Conservation (phyloP, 2,113 vertebrate species). For the Boleophthalmus pectinirostris region DNA sequence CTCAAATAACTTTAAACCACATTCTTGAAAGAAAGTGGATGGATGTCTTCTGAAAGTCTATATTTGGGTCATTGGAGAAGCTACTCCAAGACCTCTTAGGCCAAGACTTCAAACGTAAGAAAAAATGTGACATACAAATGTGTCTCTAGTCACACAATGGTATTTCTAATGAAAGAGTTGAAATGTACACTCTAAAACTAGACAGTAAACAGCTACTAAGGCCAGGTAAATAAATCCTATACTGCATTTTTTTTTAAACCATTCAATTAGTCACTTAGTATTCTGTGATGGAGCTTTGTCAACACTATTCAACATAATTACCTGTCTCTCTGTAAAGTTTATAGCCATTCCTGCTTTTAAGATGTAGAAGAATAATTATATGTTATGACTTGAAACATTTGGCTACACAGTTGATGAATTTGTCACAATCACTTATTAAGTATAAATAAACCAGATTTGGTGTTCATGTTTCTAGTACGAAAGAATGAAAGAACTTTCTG, state of each 20-base stretch:
- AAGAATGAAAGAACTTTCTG: not conserved
- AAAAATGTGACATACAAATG: not conserved
- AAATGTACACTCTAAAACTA: slow-evolving; percentile 26
- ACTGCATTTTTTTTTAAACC: not conserved
- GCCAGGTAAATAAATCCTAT: not conserved
- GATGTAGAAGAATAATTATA: not conserved
- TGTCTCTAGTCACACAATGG: slow-evolving; percentile 10
- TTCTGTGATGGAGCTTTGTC: not conserved
- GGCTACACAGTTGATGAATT: not conserved
- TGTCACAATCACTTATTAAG: not conserved
- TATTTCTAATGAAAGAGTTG: not conserved
- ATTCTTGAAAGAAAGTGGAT: not conserved
- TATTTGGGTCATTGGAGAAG: not conserved
- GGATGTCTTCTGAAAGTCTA: not conserved
- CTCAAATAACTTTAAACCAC: not conserved
- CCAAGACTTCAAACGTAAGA: not conserved
- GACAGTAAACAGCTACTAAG: not conserved
- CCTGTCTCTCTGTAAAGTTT: too few relatives aligned
- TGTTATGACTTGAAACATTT: not conserved
- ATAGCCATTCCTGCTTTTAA: not conserved
- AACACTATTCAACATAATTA: not conserved
- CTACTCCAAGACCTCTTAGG: not conserved
- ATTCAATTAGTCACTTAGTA: not conserved
- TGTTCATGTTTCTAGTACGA: not conserved
- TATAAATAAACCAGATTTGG: not conserved